Evolutionary conservation across 2,797 vertebrate genomes (phyloP).

Genomic region (Heteromormyrus szaboi): DNA sequence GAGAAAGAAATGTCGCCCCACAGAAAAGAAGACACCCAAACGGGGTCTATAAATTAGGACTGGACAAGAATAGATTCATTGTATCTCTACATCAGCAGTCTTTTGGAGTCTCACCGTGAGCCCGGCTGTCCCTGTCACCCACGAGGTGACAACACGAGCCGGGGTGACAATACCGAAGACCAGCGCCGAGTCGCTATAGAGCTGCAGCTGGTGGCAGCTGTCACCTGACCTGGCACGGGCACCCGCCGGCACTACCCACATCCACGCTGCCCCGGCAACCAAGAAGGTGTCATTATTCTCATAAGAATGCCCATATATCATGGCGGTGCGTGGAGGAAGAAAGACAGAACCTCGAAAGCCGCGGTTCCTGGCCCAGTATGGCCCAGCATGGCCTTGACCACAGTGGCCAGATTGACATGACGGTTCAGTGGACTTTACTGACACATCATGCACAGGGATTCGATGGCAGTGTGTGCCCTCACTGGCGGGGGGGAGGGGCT

Average conservation of each 20-base stretch:
- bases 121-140: background rate
- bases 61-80: background rate
- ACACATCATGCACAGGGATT: constrained; percentile 18
- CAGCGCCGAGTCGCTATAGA: constrained; percentile 33
- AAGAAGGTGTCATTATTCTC: constrained; percentile 51
- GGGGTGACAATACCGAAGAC: constrained; percentile 26
- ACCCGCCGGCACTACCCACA: constrained; percentile 36
- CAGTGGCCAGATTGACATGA: constrained; percentile 31
- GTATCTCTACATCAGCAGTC: background rate
- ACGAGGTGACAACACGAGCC: constrained; percentile 20
- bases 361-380: constrained; percentile 25
- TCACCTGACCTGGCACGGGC: constrained; percentile 49
- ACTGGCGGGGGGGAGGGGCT: background rate
- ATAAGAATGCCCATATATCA: constrained; percentile 65
- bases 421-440: constrained; percentile 39
- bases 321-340: constrained; percentile 19
- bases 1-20: background rate
- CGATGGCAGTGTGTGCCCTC: background rate
- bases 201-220: constrained; percentile 41
- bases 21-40: background rate
- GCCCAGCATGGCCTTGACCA: constrained; percentile 5
- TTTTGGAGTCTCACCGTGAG: background rate
- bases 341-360: constrained; percentile 31
- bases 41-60: background rate
- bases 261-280: constrained; percentile 43